These are phyloP conservation scores for Hydractinia echinata DNA, from an alignment of 30 jellyfish, hydroid and myxozoan genomes.

Conservation along the genomic window DNA sequence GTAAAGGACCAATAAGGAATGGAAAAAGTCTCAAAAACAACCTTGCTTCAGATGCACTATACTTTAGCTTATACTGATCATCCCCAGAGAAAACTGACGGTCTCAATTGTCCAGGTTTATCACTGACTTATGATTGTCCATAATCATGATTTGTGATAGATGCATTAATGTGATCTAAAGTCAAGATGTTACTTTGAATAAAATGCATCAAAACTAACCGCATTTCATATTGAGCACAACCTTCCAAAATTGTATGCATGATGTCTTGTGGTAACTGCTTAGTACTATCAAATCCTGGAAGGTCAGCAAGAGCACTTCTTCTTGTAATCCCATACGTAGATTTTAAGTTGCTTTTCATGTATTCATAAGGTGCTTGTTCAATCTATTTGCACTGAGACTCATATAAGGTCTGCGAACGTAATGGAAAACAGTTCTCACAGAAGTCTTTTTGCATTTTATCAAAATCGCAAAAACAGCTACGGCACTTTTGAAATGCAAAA, in stretches of 20 bases:
- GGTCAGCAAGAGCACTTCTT: slow-evolving; percentile 20
- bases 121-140: slow-evolving; percentile 30
- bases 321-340: slow-evolving; percentile 29
- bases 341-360: slow-evolving; percentile 14
- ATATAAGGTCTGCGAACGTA: slow-evolving; percentile 14
- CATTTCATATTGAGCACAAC: slow-evolving; percentile 31
- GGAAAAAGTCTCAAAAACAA: slow-evolving; percentile 36
- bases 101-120: slow-evolving; percentile 46
- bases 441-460: slow-evolving; percentile 34
- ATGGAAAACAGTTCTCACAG: slow-evolving; percentile 8
- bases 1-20: slow-evolving; percentile 13
- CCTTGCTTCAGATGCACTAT: slow-evolving; percentile 45
- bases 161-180: slow-evolving; percentile 21
- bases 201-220: slow-evolving; percentile 1
- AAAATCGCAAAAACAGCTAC: slow-evolving; percentile 34
- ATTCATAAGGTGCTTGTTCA: slow-evolving; percentile 32
- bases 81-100: slow-evolving; percentile 39
- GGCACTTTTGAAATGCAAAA: slow-evolving; percentile 46
- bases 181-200: slow-evolving; percentile 9
- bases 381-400: slow-evolving; percentile 20
- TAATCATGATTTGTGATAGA: slow-evolving; percentile 34
- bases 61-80: slow-evolving; percentile 41
- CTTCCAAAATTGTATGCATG: slow-evolving; percentile 46
- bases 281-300: slow-evolving; percentile 32
- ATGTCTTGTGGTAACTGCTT: slow-evolving; percentile 47